These are phyloP conservation scores for Arbacia lixula DNA, from an alignment of 53 echinoderm and acorn worm species.

Conservation along the genomic window DNA sequence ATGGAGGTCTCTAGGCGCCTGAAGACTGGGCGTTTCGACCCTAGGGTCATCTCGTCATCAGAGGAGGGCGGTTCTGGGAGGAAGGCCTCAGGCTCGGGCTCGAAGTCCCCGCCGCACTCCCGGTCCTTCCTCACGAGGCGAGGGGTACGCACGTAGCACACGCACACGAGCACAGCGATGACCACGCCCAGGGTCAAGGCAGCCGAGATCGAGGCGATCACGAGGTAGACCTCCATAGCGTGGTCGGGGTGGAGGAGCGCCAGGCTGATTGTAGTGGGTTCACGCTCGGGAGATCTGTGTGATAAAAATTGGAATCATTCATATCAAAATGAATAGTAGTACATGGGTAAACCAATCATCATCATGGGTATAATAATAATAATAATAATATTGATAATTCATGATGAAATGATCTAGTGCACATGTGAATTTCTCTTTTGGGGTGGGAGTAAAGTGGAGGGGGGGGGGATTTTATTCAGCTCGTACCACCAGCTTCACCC, in stretches of 20 bases:
- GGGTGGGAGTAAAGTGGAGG: too few species aligned
- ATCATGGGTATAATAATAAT: too few species aligned
- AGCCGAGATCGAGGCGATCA: conserved; percentile 46
- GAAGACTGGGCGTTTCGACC: neutral
- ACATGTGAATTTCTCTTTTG: too few species aligned
- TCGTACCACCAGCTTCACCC: too few species aligned
- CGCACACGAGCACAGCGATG: conserved; percentile 10
- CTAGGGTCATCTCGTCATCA: neutral
- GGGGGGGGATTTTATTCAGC: too few species aligned
- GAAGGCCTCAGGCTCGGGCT: neutral
- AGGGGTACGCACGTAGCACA: conserved; percentile 19
- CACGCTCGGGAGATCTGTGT: neutral
- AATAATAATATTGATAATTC: too few species aligned
- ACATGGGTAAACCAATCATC: too few species aligned
- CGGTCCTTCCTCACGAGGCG: neutral
- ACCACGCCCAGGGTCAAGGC: conserved; percentile 38
- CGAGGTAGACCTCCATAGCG: conserved; percentile 35
- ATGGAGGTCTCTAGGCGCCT: conserved; percentile 16
- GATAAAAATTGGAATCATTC: neutral
- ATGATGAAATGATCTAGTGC: too few species aligned
- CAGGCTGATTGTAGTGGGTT: neutral
- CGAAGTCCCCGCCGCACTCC: neutral
- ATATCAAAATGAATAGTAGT: too few species aligned
- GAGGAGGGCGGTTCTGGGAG: conserved; percentile 4
- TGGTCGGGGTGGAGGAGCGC: neutral